A percentile compares a stretch with the other conserved stretches of the same genome.
phyloP scores from a whole-genome alignment of 1,140 invertebrate species.

The Probaryconus sp. region DNA sequence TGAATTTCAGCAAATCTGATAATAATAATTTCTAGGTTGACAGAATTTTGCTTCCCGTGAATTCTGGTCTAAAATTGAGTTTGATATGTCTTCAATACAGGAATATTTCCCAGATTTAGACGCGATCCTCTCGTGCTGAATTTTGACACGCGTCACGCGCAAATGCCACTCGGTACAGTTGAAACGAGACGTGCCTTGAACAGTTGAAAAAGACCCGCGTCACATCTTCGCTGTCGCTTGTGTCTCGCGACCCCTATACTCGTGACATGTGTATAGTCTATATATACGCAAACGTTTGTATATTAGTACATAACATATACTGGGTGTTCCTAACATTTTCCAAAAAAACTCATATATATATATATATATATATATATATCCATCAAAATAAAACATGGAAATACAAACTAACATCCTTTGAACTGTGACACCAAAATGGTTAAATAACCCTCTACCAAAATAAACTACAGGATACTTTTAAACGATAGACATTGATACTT shows the following conservation, averaged over 20 bases:
- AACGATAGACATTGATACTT: too few species aligned
- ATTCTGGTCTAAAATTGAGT: slow-evolving; percentile 1
- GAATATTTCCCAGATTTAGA: slow-evolving; percentile 22
- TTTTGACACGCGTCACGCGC: slow-evolving; percentile 61
- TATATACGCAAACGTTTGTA: slow-evolving; percentile 12
- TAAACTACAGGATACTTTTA: too few species aligned
- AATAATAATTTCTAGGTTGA: too few species aligned
- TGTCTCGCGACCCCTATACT: slow-evolving; percentile 38
- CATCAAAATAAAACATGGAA: too few species aligned
- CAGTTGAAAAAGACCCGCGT: too few species aligned
- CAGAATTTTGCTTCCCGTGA: too few species aligned
- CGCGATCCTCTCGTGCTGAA: slow-evolving; percentile 40
- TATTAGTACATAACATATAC: slow-evolving; percentile 15
- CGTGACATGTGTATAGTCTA: slow-evolving; percentile 37
- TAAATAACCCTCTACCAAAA: too few species aligned
- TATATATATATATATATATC: too few species aligned
- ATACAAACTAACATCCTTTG: too few species aligned
- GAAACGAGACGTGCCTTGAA: slow-evolving; percentile 39
- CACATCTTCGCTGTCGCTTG: slow-evolving; percentile 45
- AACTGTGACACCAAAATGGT: too few species aligned
- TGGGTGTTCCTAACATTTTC: slow-evolving; percentile 15
- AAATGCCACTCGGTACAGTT: slow-evolving; percentile 57
- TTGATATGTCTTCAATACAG: slow-evolving; percentile 24
- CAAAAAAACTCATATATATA: background rate
- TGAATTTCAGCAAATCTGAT: too few species aligned